Conservation (phyloP, 1,140 invertebrate species). For the Pseudomyrmex gracilis region DNA sequence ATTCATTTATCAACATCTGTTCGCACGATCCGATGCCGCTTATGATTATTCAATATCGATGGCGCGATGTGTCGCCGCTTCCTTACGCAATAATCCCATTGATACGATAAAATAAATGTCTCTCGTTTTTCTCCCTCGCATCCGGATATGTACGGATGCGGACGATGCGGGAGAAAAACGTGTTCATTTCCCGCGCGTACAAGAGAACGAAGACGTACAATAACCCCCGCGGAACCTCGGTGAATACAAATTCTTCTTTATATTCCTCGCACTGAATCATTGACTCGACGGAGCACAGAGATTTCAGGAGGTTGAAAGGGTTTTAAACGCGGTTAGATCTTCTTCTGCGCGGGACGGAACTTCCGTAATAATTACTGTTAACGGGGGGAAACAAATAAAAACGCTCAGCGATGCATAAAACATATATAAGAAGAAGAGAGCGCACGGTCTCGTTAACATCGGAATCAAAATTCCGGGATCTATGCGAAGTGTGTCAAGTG, state of each 20-base stretch:
- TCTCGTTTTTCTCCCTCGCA: background rate
- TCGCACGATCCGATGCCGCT: constrained; percentile 28
- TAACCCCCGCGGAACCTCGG: background rate
- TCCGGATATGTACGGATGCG: background rate
- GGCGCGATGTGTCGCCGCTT: background rate
- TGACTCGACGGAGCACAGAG: background rate
- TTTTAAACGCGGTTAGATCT: constrained; percentile 21
- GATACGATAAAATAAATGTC: background rate
- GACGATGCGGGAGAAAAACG: background rate
- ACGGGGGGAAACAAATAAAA: constrained; percentile 32
- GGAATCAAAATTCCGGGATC: constrained; percentile 34
- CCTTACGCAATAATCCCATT: constrained; percentile 3
- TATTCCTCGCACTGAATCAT: background rate
- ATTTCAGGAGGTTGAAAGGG: background rate
- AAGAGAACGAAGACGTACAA: background rate
- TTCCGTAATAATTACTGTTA: constrained; percentile 13
- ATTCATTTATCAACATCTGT: constrained; percentile 63
- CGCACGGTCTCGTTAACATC: constrained; percentile 30
- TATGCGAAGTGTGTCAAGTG: constrained; percentile 38
- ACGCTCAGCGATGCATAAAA: constrained; percentile 23
- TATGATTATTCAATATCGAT: constrained; percentile 38
- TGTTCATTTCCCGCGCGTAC: background rate
- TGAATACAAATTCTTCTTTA: background rate
- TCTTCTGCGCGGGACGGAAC: constrained; percentile 6
- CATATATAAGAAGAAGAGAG: constrained; percentile 14